These are phyloP conservation scores for Corvus moneduloides DNA, from an alignment of 2,113 vertebrate genomes.

Conservation along the genomic window DNA sequence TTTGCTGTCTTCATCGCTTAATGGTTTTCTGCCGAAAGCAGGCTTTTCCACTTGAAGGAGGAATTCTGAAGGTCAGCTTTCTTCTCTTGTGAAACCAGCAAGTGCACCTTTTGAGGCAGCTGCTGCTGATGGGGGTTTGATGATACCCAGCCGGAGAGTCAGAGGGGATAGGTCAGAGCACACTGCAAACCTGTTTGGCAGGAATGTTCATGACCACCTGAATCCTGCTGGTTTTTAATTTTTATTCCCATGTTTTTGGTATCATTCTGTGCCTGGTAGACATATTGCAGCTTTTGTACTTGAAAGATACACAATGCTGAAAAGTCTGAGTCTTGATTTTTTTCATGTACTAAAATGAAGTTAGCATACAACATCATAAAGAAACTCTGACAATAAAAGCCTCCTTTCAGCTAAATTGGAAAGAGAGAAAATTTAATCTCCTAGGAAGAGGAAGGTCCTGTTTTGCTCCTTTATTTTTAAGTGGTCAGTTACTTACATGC, in stretches of 20 bases:
- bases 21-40: background rate
- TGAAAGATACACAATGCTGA: background rate
- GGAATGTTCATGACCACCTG: background rate
- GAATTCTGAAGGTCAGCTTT: slow-evolving; percentile 12
- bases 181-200: background rate
- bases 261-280: background rate
- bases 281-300: background rate
- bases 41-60: background rate
- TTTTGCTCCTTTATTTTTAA: background rate
- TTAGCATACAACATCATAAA: background rate
- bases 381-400: background rate
- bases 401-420: background rate
- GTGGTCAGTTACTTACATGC: background rate
- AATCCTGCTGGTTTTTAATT: slow-evolving; percentile 2
- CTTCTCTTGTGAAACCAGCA: slow-evolving; percentile 11
- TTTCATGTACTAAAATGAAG: background rate
- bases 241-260: background rate
- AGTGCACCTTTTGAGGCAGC: slow-evolving; percentile 1
- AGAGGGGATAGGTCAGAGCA: background rate
- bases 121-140: background rate
- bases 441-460: background rate
- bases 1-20: background rate
- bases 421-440: background rate
- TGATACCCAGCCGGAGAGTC: background rate
- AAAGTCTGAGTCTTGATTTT: background rate